These are phyloP conservation scores for Chelidonichthys spinosus DNA, from an alignment of 2,797 vertebrate species.

Conservation along the genomic window DNA sequence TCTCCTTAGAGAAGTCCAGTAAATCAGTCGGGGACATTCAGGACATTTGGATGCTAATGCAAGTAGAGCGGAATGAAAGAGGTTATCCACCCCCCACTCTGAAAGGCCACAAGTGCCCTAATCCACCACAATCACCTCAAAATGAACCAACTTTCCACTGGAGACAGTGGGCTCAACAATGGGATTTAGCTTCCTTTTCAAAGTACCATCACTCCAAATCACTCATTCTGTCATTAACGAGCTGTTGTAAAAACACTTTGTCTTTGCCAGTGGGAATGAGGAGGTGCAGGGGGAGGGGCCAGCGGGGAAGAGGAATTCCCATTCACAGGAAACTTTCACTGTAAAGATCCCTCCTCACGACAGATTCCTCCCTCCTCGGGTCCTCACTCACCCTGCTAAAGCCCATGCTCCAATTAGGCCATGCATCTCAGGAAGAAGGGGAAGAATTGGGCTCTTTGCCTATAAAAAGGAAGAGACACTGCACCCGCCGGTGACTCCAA, in stretches of 20 bases:
- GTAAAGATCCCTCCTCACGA: conserved; percentile 68
- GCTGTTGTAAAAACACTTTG: conserved; percentile 79
- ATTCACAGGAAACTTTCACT: conserved; percentile 84
- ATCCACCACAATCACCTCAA: conserved; percentile 72
- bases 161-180: conserved; percentile 62
- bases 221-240: conserved; percentile 82
- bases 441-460: conserved; percentile 85
- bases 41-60: conserved; percentile 76
- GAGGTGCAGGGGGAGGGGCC: conserved; percentile 34
- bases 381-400: conserved; percentile 44
- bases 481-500: conserved; percentile 66
- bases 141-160: conserved; percentile 74
- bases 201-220: conserved; percentile 70
- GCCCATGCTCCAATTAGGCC: conserved; percentile 79
- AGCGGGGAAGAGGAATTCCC: conserved; percentile 34
- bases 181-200: conserved; percentile 59
- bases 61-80: conserved; percentile 49
- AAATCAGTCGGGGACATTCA: conserved; percentile 62
- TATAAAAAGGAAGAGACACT: conserved; percentile 82
- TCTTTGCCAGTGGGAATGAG: conserved; percentile 68
- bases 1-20: conserved; percentile 48
- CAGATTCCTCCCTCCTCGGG: conserved; percentile 61
- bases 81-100: conserved; percentile 37
- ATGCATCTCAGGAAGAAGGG: conserved; percentile 67
- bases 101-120: conserved; percentile 57